phyloP scores from a whole-genome alignment of 1,140 invertebrate species.

The Copidosoma floridanum region DNA sequence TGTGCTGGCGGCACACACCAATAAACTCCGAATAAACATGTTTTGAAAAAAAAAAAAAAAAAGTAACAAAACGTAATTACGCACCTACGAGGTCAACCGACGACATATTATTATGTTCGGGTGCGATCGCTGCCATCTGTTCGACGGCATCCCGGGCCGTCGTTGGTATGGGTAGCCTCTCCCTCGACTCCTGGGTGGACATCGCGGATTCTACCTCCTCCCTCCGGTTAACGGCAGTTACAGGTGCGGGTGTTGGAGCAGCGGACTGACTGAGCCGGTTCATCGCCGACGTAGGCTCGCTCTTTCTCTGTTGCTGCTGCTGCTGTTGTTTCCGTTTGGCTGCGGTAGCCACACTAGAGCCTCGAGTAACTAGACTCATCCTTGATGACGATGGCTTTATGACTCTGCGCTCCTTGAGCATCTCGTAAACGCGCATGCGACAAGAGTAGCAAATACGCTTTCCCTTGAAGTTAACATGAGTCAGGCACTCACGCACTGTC shows the following conservation, averaged over 20 bases:
- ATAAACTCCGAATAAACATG: no score
- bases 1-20: no score
- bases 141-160: no score
- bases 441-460: not conserved
- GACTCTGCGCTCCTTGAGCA: slow-evolving; percentile 14
- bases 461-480: slow-evolving; percentile 5
- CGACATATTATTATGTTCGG: no score
- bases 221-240: not conserved
- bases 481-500: not conserved
- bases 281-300: not conserved
- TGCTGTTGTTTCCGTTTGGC: not conserved
- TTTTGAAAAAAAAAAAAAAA: no score
- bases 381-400: not conserved
- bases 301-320: not conserved
- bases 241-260: not conserved
- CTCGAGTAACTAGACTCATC: no score
- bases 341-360: not conserved
- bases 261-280: no score
- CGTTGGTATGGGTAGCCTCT: no score
- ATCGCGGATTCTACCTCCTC: not conserved
- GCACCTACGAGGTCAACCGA: not conserved
- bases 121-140: no score
- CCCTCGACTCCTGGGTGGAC: no score
- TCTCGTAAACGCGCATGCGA: slow-evolving; percentile 9
- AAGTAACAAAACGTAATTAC: no score